Percentiles rank a stretch among this genome's conserved stretches.
These are phyloP conservation scores for Euura saliciscinereae DNA, from an alignment of 1,140 invertebrate species.

Conservation along the genomic window DNA sequence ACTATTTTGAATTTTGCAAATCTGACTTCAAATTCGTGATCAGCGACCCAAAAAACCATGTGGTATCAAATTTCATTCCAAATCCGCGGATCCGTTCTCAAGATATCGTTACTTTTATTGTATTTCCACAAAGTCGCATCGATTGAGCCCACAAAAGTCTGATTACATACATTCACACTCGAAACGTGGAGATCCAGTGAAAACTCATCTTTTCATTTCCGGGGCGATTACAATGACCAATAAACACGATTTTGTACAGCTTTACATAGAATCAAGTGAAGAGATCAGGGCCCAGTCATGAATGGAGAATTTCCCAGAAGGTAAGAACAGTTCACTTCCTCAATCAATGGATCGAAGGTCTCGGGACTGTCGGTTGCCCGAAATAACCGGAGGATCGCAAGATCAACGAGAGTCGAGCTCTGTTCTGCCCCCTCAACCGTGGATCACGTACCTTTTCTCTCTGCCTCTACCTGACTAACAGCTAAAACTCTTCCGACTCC, in stretches of 20 bases:
- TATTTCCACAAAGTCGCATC: too few relatives aligned
- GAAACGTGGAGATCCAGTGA: too few relatives aligned
- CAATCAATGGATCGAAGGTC: not conserved
- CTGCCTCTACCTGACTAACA: not conserved
- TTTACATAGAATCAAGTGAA: not conserved
- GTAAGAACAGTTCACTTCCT: slow-evolving; percentile 3
- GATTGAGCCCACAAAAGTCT: too few relatives aligned
- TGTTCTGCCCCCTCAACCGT: not conserved
- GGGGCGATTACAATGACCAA: too few relatives aligned
- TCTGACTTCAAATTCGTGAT: too few relatives aligned
- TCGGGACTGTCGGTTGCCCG: not conserved
- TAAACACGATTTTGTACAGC: not conserved
- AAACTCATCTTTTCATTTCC: too few relatives aligned
- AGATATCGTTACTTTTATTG: too few relatives aligned
- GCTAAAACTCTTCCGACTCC: not conserved
- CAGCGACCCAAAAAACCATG: too few relatives aligned
- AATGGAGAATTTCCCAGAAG: slow-evolving; percentile 2
- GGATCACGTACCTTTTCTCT: slow-evolving; percentile 4
- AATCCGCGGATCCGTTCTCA: too few relatives aligned
- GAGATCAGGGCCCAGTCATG: not conserved
- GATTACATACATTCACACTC: too few relatives aligned
- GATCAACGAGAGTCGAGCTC: not conserved
- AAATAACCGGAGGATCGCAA: not conserved
- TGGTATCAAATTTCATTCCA: too few relatives aligned
- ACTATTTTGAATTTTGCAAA: too few relatives aligned